Evolutionary conservation across 2,113 vertebrate species (phyloP).

Genomic region (Plotosus lineatus): DNA sequence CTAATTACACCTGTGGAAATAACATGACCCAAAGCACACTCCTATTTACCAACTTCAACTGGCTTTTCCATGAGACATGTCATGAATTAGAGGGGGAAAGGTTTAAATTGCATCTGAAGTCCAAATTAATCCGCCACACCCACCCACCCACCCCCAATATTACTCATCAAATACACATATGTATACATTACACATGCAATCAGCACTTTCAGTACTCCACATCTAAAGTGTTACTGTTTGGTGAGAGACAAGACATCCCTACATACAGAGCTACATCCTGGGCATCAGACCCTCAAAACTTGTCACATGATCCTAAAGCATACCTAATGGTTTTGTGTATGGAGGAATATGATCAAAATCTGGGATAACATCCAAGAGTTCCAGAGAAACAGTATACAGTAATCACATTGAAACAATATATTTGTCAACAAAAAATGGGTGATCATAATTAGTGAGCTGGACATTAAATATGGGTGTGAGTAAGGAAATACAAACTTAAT

Average conservation of each 20-base stretch:
- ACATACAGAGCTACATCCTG: constrained; percentile 28
- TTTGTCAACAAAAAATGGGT: not conserved
- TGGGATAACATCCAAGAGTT: not conserved
- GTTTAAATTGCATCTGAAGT: constrained; percentile 20
- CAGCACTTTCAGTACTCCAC: constrained; percentile 31
- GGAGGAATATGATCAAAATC: not conserved
- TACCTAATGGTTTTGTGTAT: not conserved
- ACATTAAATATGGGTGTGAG: not conserved
- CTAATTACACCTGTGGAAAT: constrained; percentile 91
- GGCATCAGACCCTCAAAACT: constrained; percentile 39
- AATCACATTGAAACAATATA: not conserved
- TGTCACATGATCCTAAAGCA: constrained; percentile 26
- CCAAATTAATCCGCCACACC: constrained; percentile 30
- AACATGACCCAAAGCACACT: constrained; percentile 86
- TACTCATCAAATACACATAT: not conserved
- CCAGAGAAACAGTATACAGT: no score
- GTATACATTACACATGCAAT: not conserved
- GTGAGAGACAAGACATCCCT: constrained; percentile 35
- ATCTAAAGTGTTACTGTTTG: constrained; percentile 41
- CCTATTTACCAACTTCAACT: constrained; percentile 78
- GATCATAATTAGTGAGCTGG: not conserved
- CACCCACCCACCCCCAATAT: not conserved
- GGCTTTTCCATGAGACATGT: constrained; percentile 57
- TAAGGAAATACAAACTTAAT: not conserved
- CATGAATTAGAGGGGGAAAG: constrained; percentile 9